Conservation (phyloP, 2,888 invertebrate genomes). For the Heterodera filipjevi region DNA sequence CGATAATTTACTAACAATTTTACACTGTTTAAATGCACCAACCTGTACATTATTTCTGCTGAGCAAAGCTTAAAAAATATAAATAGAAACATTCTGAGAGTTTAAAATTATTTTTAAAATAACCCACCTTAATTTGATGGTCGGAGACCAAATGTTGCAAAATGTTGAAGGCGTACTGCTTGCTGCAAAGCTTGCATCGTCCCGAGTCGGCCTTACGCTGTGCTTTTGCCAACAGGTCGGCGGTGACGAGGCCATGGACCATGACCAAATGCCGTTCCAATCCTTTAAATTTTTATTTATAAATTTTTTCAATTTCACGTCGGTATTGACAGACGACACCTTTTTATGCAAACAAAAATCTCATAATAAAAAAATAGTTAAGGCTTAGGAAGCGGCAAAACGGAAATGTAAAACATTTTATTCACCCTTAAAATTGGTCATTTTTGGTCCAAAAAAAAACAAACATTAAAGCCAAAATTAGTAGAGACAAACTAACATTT, state of each 20-base stretch:
- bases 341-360: too few relatives aligned
- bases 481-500: too few relatives aligned
- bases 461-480: too few relatives aligned
- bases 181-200: slow-evolving; percentile 89
- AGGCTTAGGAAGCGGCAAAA: too few relatives aligned
- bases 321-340: too few relatives aligned
- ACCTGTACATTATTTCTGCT: slow-evolving; percentile 64
- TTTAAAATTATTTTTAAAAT: slow-evolving; percentile 52
- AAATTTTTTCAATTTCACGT: too few relatives aligned
- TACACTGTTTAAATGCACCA: slow-evolving; percentile 28
- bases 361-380: too few relatives aligned
- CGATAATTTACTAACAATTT: too few relatives aligned
- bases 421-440: too few relatives aligned
- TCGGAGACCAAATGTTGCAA: slow-evolving; percentile 63
- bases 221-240: slow-evolving; percentile 92
- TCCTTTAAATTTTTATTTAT: slow-evolving; percentile 65
- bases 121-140: slow-evolving; percentile 57
- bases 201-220: slow-evolving; percentile 92
- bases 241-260: slow-evolving; percentile 89
- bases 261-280: slow-evolving; percentile 90
- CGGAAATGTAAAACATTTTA: too few relatives aligned
- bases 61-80: slow-evolving; percentile 47
- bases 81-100: background rate
- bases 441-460: too few relatives aligned
- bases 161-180: slow-evolving; percentile 68